These are phyloP conservation scores for Sminthurinus signatus DNA, from an alignment of 1,140 invertebrate species.

Conservation along the genomic window DNA sequence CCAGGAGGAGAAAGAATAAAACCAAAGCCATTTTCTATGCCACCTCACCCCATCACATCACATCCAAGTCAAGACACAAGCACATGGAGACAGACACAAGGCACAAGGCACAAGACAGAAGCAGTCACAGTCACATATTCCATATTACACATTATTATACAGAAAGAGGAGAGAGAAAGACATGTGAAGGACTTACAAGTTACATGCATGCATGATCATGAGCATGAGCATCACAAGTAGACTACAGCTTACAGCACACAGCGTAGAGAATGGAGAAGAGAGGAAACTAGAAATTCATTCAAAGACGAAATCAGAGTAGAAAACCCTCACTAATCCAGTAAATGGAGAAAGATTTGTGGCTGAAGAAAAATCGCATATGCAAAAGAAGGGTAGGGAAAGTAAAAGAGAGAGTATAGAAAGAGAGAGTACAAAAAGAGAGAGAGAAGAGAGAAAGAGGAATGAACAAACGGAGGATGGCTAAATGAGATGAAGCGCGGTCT, in stretches of 20 bases:
- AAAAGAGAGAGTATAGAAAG: neutral
- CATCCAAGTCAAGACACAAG: neutral
- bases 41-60: neutral
- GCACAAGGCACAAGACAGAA: too few relatives aligned
- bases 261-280: neutral
- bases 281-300: conserved; percentile 4
- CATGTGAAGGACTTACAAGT: too few relatives aligned
- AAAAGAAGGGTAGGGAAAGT: conserved; percentile 2
- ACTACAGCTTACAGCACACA: neutral
- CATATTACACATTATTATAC: too few relatives aligned
- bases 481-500: conserved; percentile 30
- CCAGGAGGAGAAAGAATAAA: too few relatives aligned
- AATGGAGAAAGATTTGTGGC: conserved; percentile 5
- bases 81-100: neutral
- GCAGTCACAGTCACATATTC: too few relatives aligned
- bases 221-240: neutral
- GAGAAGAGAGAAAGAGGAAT: neutral
- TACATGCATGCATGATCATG: too few relatives aligned
- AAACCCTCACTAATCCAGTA: conserved; percentile 6
- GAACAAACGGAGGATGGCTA: conserved; percentile 17
- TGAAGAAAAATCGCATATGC: conserved; percentile 13
- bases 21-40: too few relatives aligned
- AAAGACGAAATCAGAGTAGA: conserved; percentile 15
- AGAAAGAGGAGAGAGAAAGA: too few relatives aligned
- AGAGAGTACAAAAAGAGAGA: neutral